A percentile compares a stretch with the other conserved stretches of the same genome.
These are phyloP conservation scores for Mormyrops attenuatus DNA, from an alignment of 2,797 vertebrate genomes.

Conservation along the genomic window DNA sequence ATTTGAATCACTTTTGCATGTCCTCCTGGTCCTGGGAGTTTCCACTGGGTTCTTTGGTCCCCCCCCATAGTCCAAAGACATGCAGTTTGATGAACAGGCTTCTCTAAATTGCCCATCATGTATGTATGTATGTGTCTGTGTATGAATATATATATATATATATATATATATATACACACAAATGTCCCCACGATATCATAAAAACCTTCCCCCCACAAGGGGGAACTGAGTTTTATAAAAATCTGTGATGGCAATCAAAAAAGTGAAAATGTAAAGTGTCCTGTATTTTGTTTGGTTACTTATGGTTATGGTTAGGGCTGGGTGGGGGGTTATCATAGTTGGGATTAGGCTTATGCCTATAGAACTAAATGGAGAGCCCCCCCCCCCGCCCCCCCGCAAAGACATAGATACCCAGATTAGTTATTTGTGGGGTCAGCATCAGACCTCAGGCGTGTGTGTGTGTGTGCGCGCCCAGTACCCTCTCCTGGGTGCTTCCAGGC, in stretches of 20 bases:
- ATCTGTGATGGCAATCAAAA: background rate
- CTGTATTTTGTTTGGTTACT: background rate
- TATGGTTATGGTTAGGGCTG: background rate
- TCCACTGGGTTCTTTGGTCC: background rate
- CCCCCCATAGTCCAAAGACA: background rate
- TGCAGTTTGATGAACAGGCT: background rate
- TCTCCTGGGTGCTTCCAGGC: background rate
- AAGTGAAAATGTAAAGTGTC: background rate
- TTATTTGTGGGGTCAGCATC: background rate
- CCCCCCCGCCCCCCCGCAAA: too few relatives aligned
- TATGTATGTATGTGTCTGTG: background rate
- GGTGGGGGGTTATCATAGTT: background rate
- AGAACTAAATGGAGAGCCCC: background rate
- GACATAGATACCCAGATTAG: background rate
- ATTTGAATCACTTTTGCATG: background rate
- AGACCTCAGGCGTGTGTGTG: background rate
- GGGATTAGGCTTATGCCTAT: background rate
- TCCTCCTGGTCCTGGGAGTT: background rate
- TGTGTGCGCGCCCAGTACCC: background rate
- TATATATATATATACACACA: background rate
- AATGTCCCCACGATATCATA: background rate
- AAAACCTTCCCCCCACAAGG: background rate
- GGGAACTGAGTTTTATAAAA: background rate
- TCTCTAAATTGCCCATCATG: background rate
- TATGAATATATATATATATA: too few relatives aligned